Percentiles rank a stretch among this genome's conserved stretches.
Conservation (phyloP, 2,797 vertebrate genomes). For the Heliangelus exortis region DNA sequence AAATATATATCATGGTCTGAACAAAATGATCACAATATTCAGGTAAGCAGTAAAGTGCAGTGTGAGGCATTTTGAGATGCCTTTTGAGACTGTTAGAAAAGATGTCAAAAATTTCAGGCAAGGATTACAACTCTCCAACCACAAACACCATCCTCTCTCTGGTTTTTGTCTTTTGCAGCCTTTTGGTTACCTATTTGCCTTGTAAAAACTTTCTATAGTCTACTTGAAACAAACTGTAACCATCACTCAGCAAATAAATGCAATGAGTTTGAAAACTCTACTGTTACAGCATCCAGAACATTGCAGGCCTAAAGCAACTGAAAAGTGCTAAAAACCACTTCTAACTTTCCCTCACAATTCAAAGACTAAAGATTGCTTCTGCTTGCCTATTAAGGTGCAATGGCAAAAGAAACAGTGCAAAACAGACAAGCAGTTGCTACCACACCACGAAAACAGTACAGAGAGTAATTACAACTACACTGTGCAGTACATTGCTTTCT, state of each 20-base stretch:
- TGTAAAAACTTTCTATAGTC: neutral
- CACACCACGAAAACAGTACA: accelerated
- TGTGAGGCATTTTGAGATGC: neutral
- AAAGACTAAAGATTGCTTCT: neutral
- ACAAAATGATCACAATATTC: neutral
- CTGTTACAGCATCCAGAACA: neutral
- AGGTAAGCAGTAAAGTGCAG: neutral
- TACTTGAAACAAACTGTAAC: neutral
- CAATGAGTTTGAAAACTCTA: neutral
- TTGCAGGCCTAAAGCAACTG: neutral
- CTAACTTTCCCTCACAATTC: neutral
- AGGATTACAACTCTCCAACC: neutral
- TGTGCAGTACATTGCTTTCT: neutral
- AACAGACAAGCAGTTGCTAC: neutral
- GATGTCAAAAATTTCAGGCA: neutral
- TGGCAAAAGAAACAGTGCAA: neutral
- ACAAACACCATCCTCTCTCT: neutral
- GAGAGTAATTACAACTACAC: neutral
- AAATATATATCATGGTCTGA: neutral
- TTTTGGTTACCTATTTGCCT: neutral
- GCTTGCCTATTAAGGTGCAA: neutral
- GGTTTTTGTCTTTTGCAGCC: neutral
- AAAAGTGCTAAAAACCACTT: neutral
- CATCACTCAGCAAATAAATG: neutral
- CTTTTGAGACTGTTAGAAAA: neutral